These are phyloP conservation scores for Sebastes glaucus DNA, from an alignment of 2,797 vertebrate species.

Conservation along the genomic window DNA sequence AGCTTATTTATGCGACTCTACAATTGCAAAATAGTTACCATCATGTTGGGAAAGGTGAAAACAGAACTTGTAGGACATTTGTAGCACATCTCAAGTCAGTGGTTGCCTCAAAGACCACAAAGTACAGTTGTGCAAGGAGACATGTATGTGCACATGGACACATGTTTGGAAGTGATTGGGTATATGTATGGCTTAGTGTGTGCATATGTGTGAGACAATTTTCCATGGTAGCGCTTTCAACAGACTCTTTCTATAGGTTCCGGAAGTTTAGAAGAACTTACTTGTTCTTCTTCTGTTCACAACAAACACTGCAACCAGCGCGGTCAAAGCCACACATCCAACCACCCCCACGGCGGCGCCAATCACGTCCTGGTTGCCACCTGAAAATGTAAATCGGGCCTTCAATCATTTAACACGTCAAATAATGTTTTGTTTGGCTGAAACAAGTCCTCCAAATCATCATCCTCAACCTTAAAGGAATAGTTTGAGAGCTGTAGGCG, in stretches of 20 bases:
- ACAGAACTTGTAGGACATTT: neutral
- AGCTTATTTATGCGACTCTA: neutral
- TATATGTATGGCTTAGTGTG: neutral
- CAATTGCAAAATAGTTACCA: neutral
- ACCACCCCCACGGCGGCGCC: slow-evolving; percentile 24
- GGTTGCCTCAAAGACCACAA: slow-evolving; percentile 2
- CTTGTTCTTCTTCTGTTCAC: slow-evolving; percentile 48
- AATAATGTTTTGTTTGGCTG: neutral
- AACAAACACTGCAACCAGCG: slow-evolving; percentile 19
- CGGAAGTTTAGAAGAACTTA: slow-evolving; percentile 34
- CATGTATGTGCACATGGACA: neutral
- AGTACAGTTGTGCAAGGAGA: slow-evolving; percentile 23
- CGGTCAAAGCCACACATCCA: slow-evolving; percentile 22
- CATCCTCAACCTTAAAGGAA: neutral
- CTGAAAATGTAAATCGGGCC: neutral
- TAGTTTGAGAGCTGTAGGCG: neutral
- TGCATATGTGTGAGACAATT: neutral
- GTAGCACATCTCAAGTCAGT: neutral
- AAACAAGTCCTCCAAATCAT: neutral
- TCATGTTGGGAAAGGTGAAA: neutral
- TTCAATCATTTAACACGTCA: neutral
- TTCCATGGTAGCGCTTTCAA: neutral
- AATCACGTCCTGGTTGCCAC: neutral
- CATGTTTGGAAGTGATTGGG: neutral
- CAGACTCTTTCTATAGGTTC: neutral